A percentile compares a stretch with the other conserved stretches of the same genome.
These are phyloP conservation scores for Lepilemur ruficaudatus DNA, from an alignment of 2,797 vertebrate genomes.

Conservation along the genomic window DNA sequence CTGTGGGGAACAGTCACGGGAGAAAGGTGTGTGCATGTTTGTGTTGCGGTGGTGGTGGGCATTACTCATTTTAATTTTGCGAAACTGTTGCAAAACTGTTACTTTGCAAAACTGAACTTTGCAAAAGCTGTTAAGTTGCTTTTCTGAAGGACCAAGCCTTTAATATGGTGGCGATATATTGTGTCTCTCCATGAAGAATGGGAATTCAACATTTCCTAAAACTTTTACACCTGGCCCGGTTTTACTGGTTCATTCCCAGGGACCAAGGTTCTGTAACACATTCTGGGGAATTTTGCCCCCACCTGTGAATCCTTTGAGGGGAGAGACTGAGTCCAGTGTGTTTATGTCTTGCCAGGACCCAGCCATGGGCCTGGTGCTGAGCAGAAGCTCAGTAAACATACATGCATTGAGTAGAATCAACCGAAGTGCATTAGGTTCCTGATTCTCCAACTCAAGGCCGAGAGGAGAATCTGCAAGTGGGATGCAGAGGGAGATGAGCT, in stretches of 20 bases:
- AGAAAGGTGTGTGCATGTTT: not conserved
- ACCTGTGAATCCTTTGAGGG: not conserved
- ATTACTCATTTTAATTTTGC: not conserved
- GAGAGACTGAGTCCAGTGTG: no score
- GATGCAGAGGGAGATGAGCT: not conserved
- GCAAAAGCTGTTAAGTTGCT: not conserved
- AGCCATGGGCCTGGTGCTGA: not conserved
- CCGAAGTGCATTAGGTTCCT: not conserved
- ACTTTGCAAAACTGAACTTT: not conserved
- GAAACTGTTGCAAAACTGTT: not conserved
- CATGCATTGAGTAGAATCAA: not conserved
- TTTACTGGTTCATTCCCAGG: not conserved
- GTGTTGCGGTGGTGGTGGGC: no score
- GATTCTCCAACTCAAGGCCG: not conserved
- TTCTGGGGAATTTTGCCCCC: not conserved
- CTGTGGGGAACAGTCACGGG: not conserved
- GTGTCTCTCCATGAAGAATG: not conserved
- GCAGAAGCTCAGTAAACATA: not conserved
- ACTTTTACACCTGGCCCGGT: not conserved
- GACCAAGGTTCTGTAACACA: not conserved
- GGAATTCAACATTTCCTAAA: not conserved
- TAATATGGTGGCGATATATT: rapidly evolving
- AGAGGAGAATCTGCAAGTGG: slow-evolving; percentile 28
- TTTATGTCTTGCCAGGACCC: not conserved
- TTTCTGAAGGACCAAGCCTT: not conserved